Conservation (phyloP, 2,888 invertebrate species). For the Heliconius ethilla region DNA sequence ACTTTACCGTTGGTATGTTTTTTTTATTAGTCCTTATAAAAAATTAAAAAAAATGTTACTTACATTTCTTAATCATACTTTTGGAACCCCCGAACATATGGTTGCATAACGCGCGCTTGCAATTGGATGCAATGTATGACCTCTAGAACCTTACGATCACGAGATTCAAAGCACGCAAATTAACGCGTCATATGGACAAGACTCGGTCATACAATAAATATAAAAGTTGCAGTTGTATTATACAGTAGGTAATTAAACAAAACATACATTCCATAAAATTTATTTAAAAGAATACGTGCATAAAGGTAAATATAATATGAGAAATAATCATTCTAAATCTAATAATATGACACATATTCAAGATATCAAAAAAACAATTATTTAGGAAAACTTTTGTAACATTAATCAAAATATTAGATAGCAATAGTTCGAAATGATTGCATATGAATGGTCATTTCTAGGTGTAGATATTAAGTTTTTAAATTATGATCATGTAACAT, state of each 20-base stretch:
- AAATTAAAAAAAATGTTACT: too few relatives aligned
- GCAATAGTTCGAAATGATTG: neutral
- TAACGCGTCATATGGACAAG: too few relatives aligned
- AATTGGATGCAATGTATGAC: too few relatives aligned
- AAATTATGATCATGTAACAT: neutral
- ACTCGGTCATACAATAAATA: too few relatives aligned
- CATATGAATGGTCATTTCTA: too few relatives aligned
- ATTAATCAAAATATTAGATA: neutral
- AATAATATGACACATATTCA: neutral
- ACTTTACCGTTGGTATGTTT: too few relatives aligned
- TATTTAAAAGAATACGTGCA: conserved; percentile 12
- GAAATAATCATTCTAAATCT: conserved; percentile 4
- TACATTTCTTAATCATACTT: too few relatives aligned
- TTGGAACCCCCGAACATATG: too few relatives aligned
- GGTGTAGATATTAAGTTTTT: neutral
- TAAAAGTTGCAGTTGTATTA: neutral
- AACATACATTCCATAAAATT: neutral
- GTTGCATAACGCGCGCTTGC: too few relatives aligned
- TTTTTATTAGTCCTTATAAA: too few relatives aligned
- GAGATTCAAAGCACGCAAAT: too few relatives aligned
- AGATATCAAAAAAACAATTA: neutral
- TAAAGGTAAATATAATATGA: neutral
- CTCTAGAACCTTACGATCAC: too few relatives aligned
- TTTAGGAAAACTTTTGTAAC: neutral
- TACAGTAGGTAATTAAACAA: neutral